These are phyloP conservation scores for Orussus abietinus DNA, from an alignment of 1,140 invertebrate species.

Conservation along the genomic window DNA sequence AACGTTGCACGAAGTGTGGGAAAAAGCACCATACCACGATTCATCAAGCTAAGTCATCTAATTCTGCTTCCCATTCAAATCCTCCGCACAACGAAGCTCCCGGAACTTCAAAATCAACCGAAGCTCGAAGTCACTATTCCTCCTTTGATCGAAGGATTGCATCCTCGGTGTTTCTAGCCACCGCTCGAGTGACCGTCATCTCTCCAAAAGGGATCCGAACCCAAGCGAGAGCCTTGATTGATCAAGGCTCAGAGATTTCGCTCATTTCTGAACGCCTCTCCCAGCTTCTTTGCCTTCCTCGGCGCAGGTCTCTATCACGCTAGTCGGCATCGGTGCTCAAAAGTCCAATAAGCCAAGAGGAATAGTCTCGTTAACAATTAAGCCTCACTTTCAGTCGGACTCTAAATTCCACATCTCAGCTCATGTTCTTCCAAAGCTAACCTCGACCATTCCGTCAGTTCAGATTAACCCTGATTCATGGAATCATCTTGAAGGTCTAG, in stretches of 20 bases:
- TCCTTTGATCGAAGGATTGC: too few species aligned
- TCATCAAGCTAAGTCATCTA: too few species aligned
- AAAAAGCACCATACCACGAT: too few species aligned
- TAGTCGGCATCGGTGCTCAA: conserved; percentile 3
- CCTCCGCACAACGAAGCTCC: too few species aligned
- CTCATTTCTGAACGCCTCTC: conserved; percentile 20
- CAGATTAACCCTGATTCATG: not conserved
- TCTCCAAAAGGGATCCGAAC: not conserved
- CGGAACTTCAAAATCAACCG: too few species aligned
- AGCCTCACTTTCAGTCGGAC: not conserved
- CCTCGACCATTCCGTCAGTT: not conserved
- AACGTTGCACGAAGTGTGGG: too few species aligned
- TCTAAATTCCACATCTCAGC: not conserved
- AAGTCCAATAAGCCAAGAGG: not conserved
- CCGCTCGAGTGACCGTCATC: conserved; percentile 8
- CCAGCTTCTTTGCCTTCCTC: conserved; percentile 15
- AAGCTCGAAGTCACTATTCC: too few species aligned
- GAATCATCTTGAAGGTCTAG: conserved; percentile 1
- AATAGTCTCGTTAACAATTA: not conserved
- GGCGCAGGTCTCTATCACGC: not conserved
- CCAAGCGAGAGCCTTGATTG: conserved; percentile 17
- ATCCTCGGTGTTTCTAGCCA: conserved; percentile 1
- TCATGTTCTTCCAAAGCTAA: conserved; percentile 6
- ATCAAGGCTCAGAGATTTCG: conserved; percentile 22
- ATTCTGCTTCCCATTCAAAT: too few species aligned